phyloP scores from a whole-genome alignment of 2,113 vertebrate genomes.

The Felis chaus region DNA sequence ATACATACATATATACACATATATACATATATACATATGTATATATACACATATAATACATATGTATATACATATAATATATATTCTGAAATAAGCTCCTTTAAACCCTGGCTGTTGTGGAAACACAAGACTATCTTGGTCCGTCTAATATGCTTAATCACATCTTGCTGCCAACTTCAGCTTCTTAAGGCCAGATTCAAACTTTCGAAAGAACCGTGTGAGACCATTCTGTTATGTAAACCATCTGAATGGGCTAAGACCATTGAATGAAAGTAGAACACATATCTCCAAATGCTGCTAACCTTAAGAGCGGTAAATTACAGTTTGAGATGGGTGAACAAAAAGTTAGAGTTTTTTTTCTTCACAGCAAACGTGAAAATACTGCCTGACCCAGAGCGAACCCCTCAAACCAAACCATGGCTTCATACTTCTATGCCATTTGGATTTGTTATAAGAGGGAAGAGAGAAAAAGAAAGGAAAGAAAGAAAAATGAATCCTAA shows the following conservation, averaged over 20 bases:
- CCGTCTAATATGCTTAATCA: background rate
- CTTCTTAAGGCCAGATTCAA: slow-evolving; percentile 43
- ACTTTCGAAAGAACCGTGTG: slow-evolving; percentile 20
- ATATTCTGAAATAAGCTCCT: background rate
- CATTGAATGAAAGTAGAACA: background rate
- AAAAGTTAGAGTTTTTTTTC: background rate
- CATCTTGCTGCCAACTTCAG: background rate
- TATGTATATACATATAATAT: background rate
- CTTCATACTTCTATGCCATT: background rate
- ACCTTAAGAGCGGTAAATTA: slow-evolving; percentile 42
- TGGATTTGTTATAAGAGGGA: background rate
- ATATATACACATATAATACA: no score
- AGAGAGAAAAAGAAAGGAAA: background rate
- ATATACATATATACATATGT: no score
- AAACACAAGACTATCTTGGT: slow-evolving; percentile 30
- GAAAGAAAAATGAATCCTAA: background rate
- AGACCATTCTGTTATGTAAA: background rate
- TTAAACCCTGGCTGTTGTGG: background rate
- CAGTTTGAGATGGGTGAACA: background rate
- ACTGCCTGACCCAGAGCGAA: background rate
- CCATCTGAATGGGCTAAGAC: background rate
- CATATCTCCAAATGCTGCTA: slow-evolving; percentile 16
- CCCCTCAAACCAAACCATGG: background rate
- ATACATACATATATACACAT: no score
- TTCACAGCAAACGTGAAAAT: background rate